These are phyloP conservation scores for Philopotamus ludificatus DNA, from an alignment of 1,140 invertebrate genomes.

Conservation along the genomic window DNA sequence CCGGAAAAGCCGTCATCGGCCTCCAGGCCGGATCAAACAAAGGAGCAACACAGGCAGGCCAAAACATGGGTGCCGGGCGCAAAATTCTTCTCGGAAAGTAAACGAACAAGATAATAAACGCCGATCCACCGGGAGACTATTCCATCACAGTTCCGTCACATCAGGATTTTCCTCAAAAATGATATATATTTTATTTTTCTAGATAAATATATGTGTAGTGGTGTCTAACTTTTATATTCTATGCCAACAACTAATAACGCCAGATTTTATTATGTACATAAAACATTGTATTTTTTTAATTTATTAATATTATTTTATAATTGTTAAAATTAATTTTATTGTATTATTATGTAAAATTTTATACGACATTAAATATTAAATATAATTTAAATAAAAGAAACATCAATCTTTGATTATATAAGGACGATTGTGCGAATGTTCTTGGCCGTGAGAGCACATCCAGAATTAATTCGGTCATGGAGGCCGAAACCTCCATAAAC, in stretches of 20 bases:
- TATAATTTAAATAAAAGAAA: too few species aligned
- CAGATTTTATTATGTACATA: not conserved
- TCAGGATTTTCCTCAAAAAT: not conserved
- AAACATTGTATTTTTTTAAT: not conserved
- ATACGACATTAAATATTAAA: conserved; percentile 27
- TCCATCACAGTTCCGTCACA: not conserved
- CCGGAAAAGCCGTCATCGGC: conserved; percentile 87
- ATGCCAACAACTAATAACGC: not conserved
- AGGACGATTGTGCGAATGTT: too few species aligned
- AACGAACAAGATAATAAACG: conserved; percentile 43
- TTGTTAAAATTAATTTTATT: conserved; percentile 30
- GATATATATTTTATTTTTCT: not conserved
- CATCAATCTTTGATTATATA: too few species aligned
- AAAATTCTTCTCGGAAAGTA: conserved; percentile 88
- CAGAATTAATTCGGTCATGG: conserved; percentile 5
- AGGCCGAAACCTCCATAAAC: conserved; percentile 1
- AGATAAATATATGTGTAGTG: not conserved
- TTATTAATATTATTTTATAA: not conserved
- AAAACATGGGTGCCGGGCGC: conserved; percentile 88
- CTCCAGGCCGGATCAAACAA: conserved; percentile 96
- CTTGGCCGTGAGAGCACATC: not conserved
- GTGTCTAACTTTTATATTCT: not conserved
- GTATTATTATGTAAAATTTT: conserved; percentile 37
- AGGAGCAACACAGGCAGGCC: conserved; percentile 88
- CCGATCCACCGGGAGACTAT: too few species aligned